phyloP scores from a whole-genome alignment of 2,888 invertebrate genomes.

The Vesta saturnalis region DNA sequence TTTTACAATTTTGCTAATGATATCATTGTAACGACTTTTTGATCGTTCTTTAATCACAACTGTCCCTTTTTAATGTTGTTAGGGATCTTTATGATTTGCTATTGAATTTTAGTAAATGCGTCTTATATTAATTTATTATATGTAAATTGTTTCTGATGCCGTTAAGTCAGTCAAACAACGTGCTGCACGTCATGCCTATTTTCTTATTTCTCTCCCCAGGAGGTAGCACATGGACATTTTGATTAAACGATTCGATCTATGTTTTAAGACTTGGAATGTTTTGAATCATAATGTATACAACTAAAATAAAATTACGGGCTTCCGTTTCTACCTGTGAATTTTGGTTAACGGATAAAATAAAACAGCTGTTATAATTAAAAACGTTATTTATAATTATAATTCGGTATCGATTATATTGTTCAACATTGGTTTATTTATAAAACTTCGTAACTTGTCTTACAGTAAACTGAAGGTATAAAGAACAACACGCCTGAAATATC shows the following conservation, averaged over 20 bases:
- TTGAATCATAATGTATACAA: constrained; percentile 58
- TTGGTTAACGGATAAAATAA: not conserved
- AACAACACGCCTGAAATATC: constrained; percentile 41
- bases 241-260: constrained; percentile 62
- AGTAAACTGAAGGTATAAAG: constrained; percentile 34
- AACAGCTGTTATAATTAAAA: constrained; percentile 4
- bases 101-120: constrained; percentile 9
- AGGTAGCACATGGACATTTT: constrained; percentile 60
- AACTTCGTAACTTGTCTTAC: constrained; percentile 37
- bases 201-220: constrained; percentile 54
- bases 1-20: constrained; percentile 28
- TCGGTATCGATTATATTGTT: not conserved
- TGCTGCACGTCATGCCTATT: constrained; percentile 34
- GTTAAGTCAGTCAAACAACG: constrained; percentile 37
- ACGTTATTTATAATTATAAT: not conserved
- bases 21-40: constrained; percentile 32
- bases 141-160: not conserved
- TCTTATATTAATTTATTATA: not conserved
- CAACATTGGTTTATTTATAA: constrained; percentile 25
- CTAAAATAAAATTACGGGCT: constrained; percentile 56
- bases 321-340: constrained; percentile 47
- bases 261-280: constrained; percentile 56
- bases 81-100: constrained; percentile 22
- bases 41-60: constrained; percentile 32
- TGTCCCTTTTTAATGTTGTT: constrained; percentile 21